Evolutionary conservation across 2,797 vertebrate genomes (phyloP).

Genomic region (Tachyglossus aculeatus): DNA sequence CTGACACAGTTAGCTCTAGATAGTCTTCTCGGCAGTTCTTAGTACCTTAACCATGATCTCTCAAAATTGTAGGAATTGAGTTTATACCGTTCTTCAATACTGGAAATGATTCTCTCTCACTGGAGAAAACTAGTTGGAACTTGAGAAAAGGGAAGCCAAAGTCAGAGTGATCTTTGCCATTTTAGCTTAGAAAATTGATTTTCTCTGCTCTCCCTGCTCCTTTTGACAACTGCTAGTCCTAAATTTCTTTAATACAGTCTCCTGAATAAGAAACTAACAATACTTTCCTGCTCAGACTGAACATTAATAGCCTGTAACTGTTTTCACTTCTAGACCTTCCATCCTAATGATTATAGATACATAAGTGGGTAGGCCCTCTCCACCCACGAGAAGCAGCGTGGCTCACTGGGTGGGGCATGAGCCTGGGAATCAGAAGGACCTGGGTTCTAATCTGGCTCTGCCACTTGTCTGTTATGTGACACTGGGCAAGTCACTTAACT

Average conservation of each 20-base stretch:
- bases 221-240: conserved; percentile 18
- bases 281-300: conserved; percentile 19
- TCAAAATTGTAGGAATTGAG: conserved; percentile 29
- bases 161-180: conserved; percentile 31
- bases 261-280: conserved; percentile 27
- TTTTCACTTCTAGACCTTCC: neutral
- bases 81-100: conserved; percentile 40
- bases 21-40: conserved; percentile 24
- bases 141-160: conserved; percentile 12
- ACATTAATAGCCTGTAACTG: conserved; percentile 11
- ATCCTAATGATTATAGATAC: neutral
- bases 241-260: neutral
- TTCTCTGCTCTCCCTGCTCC: conserved; percentile 14
- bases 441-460: too few species aligned
- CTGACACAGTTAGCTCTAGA: conserved; percentile 50
- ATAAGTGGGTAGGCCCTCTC: too few species aligned
- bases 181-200: conserved; percentile 30
- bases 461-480: too few species aligned
- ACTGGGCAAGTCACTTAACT: too few species aligned
- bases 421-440: too few species aligned
- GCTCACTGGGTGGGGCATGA: too few species aligned
- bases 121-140: conserved; percentile 28
- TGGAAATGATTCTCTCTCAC: conserved; percentile 45
- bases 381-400: too few species aligned
- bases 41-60: conserved; percentile 38